Conservation (phyloP, 2,888 invertebrate species). For the Hedychridium roseum region DNA sequence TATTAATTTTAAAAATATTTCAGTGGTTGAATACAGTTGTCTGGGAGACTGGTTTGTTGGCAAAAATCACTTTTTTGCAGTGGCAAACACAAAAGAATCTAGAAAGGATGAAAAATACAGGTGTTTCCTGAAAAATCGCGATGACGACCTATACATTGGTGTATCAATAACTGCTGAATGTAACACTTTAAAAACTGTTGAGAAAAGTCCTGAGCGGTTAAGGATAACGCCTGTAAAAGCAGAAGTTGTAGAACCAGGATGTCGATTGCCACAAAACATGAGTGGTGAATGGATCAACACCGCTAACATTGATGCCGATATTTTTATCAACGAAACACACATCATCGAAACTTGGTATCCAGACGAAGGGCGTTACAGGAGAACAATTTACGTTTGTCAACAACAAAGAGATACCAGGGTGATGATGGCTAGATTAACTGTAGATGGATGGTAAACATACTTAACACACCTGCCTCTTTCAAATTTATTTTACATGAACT, state of each 20-base stretch:
- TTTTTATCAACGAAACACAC: constrained; percentile 93
- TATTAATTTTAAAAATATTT: constrained; percentile 9
- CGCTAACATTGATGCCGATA: constrained; percentile 94
- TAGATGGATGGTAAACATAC: constrained; percentile 82
- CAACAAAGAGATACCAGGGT: constrained; percentile 90
- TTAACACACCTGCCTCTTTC: not conserved
- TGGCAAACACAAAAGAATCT: constrained; percentile 96
- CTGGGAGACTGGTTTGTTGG: constrained; percentile 95
- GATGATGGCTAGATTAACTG: constrained; percentile 96
- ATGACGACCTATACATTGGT: constrained; percentile 91
- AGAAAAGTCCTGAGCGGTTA: constrained; percentile 90
- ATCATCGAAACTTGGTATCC: constrained; percentile 96
- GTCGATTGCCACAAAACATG: constrained; percentile 92
- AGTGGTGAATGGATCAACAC: constrained; percentile 97
- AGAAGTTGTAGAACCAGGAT: constrained; percentile 89
- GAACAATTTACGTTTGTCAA: constrained; percentile 92
- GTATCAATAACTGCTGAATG: constrained; percentile 95
- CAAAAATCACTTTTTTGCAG: constrained; percentile 96
- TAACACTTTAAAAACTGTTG: constrained; percentile 89
- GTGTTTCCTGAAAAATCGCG: constrained; percentile 92
- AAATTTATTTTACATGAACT: not conserved
- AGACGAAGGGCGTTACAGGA: constrained; percentile 86
- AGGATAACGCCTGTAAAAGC: constrained; percentile 87
- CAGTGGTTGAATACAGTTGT: constrained; percentile 89
- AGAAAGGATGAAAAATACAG: constrained; percentile 94